A percentile compares a stretch with the other conserved stretches of the same genome.
phyloP scores from a whole-genome alignment of 2,888 invertebrate genomes.

The Phytoseiulus persimilis region DNA sequence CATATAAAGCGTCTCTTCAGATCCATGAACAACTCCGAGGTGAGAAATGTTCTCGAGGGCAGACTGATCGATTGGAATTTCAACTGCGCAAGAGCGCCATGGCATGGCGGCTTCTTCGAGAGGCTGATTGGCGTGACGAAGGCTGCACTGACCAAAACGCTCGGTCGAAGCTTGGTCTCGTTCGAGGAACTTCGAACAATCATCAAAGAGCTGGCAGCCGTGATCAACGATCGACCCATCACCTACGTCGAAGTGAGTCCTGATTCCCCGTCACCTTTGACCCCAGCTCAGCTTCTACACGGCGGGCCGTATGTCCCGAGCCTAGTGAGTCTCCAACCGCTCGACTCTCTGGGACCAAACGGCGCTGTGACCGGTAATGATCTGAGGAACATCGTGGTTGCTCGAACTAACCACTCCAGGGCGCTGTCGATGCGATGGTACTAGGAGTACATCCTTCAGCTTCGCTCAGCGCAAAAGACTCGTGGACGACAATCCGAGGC shows the following conservation, averaged over 20 bases:
- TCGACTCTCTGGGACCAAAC: not conserved
- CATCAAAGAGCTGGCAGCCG: no score
- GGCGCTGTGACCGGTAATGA: not conserved
- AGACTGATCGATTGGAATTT: no score
- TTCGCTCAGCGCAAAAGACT: not conserved
- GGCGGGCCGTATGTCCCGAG: not conserved
- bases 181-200: no score
- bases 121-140: no score
- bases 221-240: not conserved
- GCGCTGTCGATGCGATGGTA: not conserved
- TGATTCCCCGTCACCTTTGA: not conserved
- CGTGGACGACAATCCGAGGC: not conserved
- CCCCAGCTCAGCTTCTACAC: not conserved
- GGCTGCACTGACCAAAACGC: no score
- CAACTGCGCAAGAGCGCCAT: no score
- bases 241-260: constrained; percentile 1
- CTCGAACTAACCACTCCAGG: not conserved
- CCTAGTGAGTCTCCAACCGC: not conserved
- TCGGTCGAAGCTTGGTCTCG: no score
- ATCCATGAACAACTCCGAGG: no score
- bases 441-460: not conserved
- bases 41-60: no score
- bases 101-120: no score
- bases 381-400: not conserved
- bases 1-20: no score